A percentile compares a stretch with the other conserved stretches of the same genome.
Conservation (phyloP, 2,113 vertebrate genomes). For the Papio anubis region DNA sequence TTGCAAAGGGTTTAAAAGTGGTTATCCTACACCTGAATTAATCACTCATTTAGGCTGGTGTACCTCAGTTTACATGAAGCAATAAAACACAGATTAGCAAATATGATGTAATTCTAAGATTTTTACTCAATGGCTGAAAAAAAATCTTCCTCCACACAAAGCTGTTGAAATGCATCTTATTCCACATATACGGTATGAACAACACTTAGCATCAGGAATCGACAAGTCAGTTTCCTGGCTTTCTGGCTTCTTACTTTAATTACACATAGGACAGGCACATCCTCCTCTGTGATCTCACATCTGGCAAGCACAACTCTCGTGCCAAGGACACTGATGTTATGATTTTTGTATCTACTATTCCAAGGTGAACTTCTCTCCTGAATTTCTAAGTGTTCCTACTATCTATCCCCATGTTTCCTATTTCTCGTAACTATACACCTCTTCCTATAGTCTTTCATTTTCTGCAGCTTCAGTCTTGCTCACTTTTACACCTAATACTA, state of each 20-base stretch:
- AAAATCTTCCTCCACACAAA: not conserved
- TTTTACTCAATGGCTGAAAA: not conserved
- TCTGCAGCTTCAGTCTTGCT: not conserved
- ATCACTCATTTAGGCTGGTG: not conserved
- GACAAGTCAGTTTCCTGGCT: not conserved
- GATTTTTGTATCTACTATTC: not conserved
- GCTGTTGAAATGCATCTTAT: not conserved
- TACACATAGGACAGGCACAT: not conserved
- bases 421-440: not conserved
- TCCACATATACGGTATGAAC: not conserved
- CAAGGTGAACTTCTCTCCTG: not conserved
- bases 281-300: not conserved
- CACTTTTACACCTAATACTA: not conserved
- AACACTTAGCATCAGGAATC: not conserved
- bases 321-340: not conserved
- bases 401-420: not conserved
- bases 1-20: not conserved
- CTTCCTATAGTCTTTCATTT: not conserved
- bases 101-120: not conserved
- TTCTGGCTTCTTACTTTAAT: not conserved
- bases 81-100: not conserved
- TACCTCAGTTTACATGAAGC: not conserved
- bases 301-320: not conserved
- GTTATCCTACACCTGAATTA: not conserved
- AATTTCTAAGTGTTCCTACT: not conserved